Base-by-base conservation (phyloP, 2,113 vertebrate species). In the Spea bombifrons region DNA sequence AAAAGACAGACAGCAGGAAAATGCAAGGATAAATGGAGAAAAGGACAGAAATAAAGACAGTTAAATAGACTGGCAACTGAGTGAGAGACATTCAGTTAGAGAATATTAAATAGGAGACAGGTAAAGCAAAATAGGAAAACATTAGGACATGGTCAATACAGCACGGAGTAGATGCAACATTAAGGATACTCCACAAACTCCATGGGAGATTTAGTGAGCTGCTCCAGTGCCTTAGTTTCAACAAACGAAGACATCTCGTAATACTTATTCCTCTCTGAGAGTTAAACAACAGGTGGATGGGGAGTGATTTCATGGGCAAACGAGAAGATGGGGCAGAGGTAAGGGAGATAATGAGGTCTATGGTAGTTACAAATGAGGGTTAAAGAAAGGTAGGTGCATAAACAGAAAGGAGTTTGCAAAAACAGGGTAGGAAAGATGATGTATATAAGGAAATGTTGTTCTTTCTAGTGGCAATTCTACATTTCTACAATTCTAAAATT, bases 201-300 rank as follows among this genome's bases (percentile, higher is more conserved):
- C 49, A 88, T 88, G 10, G 95, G 95, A 6, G 84, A 92, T 82
- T 88, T 92, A 83, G 94, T 96, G 47, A 97, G 86, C 16, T 89
- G 90, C 83, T 97, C 95, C 94, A 96, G 88, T 50, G 91, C 95
- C 85, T 95, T 97, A 3, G 95, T 96, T 86, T 97, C 95, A 87
- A 97, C 95, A 4, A 96, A 95, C 0, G 95, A 97, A 0, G 95
- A 97, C 95, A 97, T 97, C 86, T 97, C 95, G 50, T 89, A 97
- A 84, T 85, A 95, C 83, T 92, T 95, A 80, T 88, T 93, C 83
- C 90, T 93, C 83, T 94, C 95, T 97, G 77, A 1, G 45, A 48
- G 17, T 75, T 16, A 8, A 30, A 47, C 7, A 57, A 48, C 13
- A 4, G 52, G 55, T 59, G 55, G 73, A 44, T 30, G 30, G 30